phyloP scores from a whole-genome alignment of 2,888 invertebrate genomes.

The Hipparchia semele region DNA sequence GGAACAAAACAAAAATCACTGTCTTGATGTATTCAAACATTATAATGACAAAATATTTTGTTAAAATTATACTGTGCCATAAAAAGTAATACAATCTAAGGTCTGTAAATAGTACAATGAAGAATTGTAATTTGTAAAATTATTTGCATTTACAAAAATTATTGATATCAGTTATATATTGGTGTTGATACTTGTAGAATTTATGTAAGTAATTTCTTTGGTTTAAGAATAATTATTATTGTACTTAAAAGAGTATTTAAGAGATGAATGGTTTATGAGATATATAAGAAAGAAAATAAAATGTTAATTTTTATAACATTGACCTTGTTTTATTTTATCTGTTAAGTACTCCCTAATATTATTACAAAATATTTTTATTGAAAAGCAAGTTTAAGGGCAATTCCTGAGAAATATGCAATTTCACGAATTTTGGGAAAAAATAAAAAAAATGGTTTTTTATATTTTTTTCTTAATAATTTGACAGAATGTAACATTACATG shows the following conservation, averaged over 20 bases:
- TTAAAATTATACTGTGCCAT: slow-evolving; percentile 32
- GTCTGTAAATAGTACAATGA: slow-evolving; percentile 10
- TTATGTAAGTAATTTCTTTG: slow-evolving; percentile 24
- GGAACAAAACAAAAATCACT: slow-evolving; percentile 16
- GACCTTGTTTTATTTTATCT: slow-evolving; percentile 7
- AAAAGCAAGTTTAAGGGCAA: no score
- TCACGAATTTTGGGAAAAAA: no score
- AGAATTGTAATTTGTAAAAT: slow-evolving; percentile 13
- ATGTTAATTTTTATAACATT: slow-evolving; percentile 41
- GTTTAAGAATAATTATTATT: slow-evolving; percentile 21
- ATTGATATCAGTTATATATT: slow-evolving; percentile 26
- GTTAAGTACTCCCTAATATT: no score
- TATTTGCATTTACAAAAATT: slow-evolving; percentile 32
- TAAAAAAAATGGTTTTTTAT: no score
- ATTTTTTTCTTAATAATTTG: no score
- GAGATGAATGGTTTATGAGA: slow-evolving; percentile 11
- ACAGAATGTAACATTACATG: no score
- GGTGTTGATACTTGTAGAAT: slow-evolving; percentile 31
- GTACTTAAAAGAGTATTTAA: slow-evolving; percentile 29
- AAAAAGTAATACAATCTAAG: slow-evolving; percentile 10
- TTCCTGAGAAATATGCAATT: no score
- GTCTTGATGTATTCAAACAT: slow-evolving; percentile 16
- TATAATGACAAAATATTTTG: slow-evolving; percentile 28
- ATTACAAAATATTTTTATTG: no score
- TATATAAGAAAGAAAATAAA: slow-evolving; percentile 34